Base-by-base conservation (phyloP, 2,888 invertebrate species). In the Polyommatus iphigenia region DNA sequence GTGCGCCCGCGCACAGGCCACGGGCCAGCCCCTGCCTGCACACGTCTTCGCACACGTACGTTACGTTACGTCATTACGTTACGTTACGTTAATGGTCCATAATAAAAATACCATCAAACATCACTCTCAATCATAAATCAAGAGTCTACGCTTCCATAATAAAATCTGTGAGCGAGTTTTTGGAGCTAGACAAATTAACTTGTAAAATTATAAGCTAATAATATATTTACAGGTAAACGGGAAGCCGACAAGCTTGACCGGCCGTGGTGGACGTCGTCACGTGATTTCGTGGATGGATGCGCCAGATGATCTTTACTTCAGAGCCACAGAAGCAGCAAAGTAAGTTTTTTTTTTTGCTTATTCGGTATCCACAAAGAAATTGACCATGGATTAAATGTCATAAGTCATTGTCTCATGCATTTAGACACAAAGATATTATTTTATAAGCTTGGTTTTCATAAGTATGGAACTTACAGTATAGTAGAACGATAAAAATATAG, bases 281-380 rank as follows among this genome's bases (percentile, higher is more conserved):
- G 98, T 98, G 85, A 98, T 99, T 89, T 98, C 98, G 87, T 99
- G 98, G 98, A 98, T 98, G 97, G 99, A 99, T 92, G 99, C 99
- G 79, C 99, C 99, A 32, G 99, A 99, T 89, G 99, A 99, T 94
- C 97, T 99, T 82, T 99, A 98, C 94, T 99, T 98, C 94, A 96
- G 97, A 89, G 98, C 98, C 85, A 98, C 98, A 75, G 97, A 98
- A 85, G 95, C 96, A 84, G 97, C 97, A 93, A 99, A 97, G 99
- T 98, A 94, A 95, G 96, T 95, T 79, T 59, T 29, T 54, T 18
- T 54, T 29, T 54, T 18, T 54, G 15, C 18, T 18, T 18, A 54
- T 13, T 50, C 15, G 13, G 15, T 13, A 50, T 15, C 24, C 24
- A 41, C 50, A 50, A 13, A 50, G 15, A 50, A 15, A 15, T 15